Percentiles rank a stretch among this genome's conserved stretches.
Conservation (phyloP, 2,888 invertebrate species). For the Ecdyonurus torrentis region DNA sequence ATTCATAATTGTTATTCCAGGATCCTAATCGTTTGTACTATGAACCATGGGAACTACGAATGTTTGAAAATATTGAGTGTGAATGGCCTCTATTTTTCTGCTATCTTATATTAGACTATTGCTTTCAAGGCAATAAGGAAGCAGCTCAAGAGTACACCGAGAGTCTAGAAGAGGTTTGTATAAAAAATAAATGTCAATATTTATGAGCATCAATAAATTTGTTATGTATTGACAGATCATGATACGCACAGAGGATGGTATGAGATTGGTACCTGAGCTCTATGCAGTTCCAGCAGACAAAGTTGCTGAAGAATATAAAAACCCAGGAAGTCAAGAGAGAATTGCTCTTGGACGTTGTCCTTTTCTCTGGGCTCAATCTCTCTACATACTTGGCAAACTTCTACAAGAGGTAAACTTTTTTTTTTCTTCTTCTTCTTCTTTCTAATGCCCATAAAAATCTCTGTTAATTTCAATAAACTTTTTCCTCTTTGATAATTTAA, state of each 20-base stretch:
- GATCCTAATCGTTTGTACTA: slow-evolving; percentile 69
- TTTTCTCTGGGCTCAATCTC: slow-evolving; percentile 95
- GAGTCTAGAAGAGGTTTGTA: slow-evolving; percentile 44
- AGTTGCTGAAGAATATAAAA: slow-evolving; percentile 70
- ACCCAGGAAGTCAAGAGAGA: slow-evolving; percentile 81
- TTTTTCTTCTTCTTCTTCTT: too few species aligned
- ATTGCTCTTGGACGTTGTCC: slow-evolving; percentile 80
- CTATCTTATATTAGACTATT: slow-evolving; percentile 82
- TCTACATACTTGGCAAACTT: slow-evolving; percentile 87
- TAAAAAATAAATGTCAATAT: background rate
- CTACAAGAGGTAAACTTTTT: slow-evolving; percentile 76
- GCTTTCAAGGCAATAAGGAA: slow-evolving; percentile 73
- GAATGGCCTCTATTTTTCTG: slow-evolving; percentile 98
- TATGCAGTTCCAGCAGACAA: slow-evolving; percentile 75
- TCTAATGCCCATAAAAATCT: too few species aligned
- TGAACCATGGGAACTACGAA: slow-evolving; percentile 92
- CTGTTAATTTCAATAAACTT: too few species aligned
- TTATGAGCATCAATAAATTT: too few species aligned
- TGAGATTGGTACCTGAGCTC: slow-evolving; percentile 79
- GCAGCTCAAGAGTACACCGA: slow-evolving; percentile 54
- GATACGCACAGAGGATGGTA: slow-evolving; percentile 74
- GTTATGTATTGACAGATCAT: slow-evolving; percentile 45
- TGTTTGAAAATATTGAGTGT: slow-evolving; percentile 98
- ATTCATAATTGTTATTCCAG: too few species aligned
- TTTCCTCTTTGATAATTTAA: too few species aligned